Base-by-base conservation (phyloP, 2,113 vertebrate genomes). In the Hippocampus guttulatus region DNA sequence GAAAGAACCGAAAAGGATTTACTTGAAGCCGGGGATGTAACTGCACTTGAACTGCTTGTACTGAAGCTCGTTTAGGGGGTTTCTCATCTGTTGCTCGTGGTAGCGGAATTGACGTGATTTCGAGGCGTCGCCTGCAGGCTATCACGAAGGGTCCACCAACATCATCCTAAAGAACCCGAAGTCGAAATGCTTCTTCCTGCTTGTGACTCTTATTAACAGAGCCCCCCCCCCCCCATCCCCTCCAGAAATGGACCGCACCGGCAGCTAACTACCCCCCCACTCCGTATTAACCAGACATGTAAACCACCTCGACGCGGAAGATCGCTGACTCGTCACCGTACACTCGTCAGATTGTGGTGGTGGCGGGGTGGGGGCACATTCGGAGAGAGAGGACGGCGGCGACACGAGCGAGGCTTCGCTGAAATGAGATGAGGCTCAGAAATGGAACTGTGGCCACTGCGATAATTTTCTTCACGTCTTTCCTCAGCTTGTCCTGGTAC, bases 361-460 rank as follows among this genome's bases (percentile, higher is more conserved):
- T 38, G 33, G 33, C 33, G 33, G 33, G 33, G 14, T 2, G 11
- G 61, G 61, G 61, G 61, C 61, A 63, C 61, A 38, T 63, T 43
- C 40, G 62, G 0, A 18, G 8, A 15, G 55, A 73, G 52, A 84
- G 75, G 66, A 63, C 74, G 74, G 72, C 52, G 71, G 52, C 84
- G 83, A 90, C 81, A 84, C 41, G 16, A 45, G 63, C 63, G 86
- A 81, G 87, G 94, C 83, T 81, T 78, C 95, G 95, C 90, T 98
- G 95, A 94, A 97, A 96, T 99, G 97, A 98, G 94, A 99, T 99
- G 97, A 99, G 97, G 96, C 96, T 98, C 96, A 96, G 96, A 93
- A 93, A 98, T 98, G 97, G 96, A 95, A 99, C 96, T 95, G 94
- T 98, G 87, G 95, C 96, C 94, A 99, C 95, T 76, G 93, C 92